Conservation (phyloP, 1,140 invertebrate genomes). For the Macrobrachium nipponense region DNA sequence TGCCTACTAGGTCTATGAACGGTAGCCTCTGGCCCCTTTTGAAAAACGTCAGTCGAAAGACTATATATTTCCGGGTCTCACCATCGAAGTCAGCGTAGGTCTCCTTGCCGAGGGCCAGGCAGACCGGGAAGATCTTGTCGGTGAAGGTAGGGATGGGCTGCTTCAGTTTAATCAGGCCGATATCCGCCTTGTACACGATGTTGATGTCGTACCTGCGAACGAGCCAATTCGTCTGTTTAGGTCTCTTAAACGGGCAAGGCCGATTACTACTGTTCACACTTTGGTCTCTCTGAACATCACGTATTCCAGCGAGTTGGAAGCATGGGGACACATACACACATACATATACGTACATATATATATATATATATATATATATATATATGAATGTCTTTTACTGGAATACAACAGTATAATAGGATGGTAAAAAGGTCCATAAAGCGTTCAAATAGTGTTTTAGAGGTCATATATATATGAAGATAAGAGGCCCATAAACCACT, state of each 20-base stretch:
- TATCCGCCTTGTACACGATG: not conserved
- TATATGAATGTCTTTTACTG: constrained; percentile 6
- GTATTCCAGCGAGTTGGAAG: no score
- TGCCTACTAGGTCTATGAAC: not conserved
- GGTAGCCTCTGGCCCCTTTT: not conserved
- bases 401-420: no score
- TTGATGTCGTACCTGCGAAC: not conserved
- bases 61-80: not conserved
- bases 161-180: constrained; percentile 14
- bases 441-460: no score
- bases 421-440: no score
- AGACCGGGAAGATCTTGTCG: constrained; percentile 20
- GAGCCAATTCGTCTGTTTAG: not conserved
- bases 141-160: not conserved
- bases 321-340: not conserved
- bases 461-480: no score
- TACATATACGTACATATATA: not conserved
- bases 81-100: not conserved
- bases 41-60: not conserved
- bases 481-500: no score
- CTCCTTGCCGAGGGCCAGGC: not conserved
- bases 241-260: not conserved
- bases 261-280: no score
- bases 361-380: constrained; percentile 1
- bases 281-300: no score